Evolutionary conservation across 2,113 vertebrate genomes (phyloP).

Genomic region (Isichthys henryi): DNA sequence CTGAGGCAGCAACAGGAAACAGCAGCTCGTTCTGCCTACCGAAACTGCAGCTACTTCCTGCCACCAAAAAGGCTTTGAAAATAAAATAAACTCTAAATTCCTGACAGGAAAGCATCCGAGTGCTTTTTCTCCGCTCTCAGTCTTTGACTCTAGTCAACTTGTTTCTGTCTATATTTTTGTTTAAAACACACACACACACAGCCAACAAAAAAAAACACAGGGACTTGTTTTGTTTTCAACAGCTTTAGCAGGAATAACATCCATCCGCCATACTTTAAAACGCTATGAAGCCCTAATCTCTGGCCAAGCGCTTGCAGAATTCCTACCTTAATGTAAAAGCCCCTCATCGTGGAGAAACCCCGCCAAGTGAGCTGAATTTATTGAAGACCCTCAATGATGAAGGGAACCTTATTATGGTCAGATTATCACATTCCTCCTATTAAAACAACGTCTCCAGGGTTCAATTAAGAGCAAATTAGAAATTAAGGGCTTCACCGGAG

Average conservation of each 20-base stretch:
- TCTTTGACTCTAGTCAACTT: background rate
- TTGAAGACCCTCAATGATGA: constrained; percentile 43
- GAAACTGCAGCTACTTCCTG: background rate
- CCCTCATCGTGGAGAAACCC: constrained; percentile 3
- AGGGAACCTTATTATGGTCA: constrained; percentile 42
- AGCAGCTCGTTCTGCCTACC: background rate
- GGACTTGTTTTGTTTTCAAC: background rate
- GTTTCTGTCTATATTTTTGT: background rate
- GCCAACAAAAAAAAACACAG: background rate
- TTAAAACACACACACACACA: background rate
- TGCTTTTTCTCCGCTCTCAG: background rate
- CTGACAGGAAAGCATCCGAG: background rate
- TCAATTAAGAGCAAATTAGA: constrained; percentile 53
- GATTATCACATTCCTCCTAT: constrained; percentile 46
- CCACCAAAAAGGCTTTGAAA: background rate
- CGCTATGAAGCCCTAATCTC: background rate
- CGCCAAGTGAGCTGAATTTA: constrained; percentile 20
- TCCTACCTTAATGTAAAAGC: background rate
- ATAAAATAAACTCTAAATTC: background rate
- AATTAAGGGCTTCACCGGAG: constrained; percentile 41
- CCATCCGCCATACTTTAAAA: background rate
- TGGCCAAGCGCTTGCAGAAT: background rate
- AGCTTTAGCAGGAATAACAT: background rate
- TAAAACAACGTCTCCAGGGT: constrained; percentile 43
- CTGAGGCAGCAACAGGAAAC: background rate